Conservation (phyloP, 2,797 vertebrate genomes). For the Epinephelus malabaricus region DNA sequence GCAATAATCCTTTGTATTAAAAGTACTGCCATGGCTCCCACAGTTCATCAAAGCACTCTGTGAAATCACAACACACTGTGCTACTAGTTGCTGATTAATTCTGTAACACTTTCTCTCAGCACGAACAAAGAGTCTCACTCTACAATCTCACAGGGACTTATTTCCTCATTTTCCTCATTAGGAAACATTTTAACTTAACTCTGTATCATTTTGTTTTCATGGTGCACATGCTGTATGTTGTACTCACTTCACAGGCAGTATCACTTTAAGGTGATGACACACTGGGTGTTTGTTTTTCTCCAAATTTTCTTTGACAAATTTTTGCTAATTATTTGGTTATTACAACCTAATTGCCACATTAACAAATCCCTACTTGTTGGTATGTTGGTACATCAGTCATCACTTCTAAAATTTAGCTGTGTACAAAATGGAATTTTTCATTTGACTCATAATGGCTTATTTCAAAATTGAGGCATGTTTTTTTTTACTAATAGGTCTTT, state of each 20-base stretch:
- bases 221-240: slow-evolving; percentile 4
- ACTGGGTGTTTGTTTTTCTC: background rate
- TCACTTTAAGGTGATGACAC: background rate
- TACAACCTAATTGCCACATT: background rate
- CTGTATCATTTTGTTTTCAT: slow-evolving; percentile 17
- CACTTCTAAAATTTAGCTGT: background rate
- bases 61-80: slow-evolving; percentile 60
- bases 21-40: slow-evolving; percentile 65
- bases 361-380: background rate
- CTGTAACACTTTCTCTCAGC: slow-evolving; percentile 60
- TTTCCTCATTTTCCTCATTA: slow-evolving; percentile 57
- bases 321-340: background rate
- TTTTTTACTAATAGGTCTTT: background rate
- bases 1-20: slow-evolving; percentile 75
- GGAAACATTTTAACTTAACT: slow-evolving; percentile 42
- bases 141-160: slow-evolving; percentile 30
- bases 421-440: background rate
- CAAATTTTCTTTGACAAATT: slow-evolving; percentile 2
- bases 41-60: slow-evolving; percentile 62
- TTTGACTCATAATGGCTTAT: background rate
- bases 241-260: background rate
- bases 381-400: background rate
- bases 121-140: slow-evolving; percentile 56
- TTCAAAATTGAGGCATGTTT: background rate
- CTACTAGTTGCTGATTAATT: slow-evolving; percentile 69